phyloP scores from a whole-genome alignment of 2,797 vertebrate genomes.

The Ptychobarbus kaznakovi region DNA sequence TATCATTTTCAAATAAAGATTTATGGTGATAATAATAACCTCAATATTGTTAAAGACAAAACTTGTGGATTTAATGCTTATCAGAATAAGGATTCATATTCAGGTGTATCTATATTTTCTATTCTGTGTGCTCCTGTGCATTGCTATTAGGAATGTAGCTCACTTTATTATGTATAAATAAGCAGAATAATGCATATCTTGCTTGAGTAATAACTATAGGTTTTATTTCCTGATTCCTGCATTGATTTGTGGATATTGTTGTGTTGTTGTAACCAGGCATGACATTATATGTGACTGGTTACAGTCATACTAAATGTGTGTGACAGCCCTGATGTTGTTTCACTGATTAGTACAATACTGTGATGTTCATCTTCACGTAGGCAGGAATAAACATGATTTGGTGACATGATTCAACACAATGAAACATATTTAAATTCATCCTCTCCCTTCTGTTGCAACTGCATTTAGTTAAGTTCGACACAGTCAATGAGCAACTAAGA shows the following conservation, averaged over 20 bases:
- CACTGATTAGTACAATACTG: neutral
- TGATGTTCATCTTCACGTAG: neutral
- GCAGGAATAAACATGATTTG: neutral
- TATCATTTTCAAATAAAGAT: neutral
- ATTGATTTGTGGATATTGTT: neutral
- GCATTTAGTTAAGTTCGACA: neutral
- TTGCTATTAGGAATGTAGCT: neutral
- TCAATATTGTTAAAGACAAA: neutral
- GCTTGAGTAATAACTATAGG: neutral
- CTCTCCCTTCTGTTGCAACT: neutral
- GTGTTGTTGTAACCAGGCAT: neutral
- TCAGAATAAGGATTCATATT: neutral
- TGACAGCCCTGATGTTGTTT: neutral
- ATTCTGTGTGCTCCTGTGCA: neutral
- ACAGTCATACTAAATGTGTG: neutral
- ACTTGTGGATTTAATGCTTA: neutral
- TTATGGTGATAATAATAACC: no score
- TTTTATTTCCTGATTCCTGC: neutral
- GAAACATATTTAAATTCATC: neutral
- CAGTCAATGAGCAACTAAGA: no score
- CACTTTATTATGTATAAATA: neutral
- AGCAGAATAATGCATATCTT: neutral
- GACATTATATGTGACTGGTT: neutral
- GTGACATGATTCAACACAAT: neutral
- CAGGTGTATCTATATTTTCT: no score